Evolutionary conservation across 2,888 invertebrate genomes (phyloP).

Genomic region (Drosophila helvetica): DNA sequence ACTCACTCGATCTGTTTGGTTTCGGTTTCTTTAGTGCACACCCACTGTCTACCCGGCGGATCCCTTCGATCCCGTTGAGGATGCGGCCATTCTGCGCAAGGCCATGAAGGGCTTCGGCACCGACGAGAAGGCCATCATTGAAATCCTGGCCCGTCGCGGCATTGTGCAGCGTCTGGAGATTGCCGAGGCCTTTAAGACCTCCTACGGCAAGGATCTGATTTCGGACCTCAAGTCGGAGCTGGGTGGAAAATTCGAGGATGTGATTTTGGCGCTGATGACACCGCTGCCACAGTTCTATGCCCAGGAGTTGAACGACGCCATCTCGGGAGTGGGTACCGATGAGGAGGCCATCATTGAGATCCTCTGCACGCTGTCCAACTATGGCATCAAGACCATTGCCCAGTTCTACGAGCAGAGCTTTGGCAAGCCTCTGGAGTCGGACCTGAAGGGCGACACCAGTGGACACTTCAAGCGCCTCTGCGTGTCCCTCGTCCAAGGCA

Average conservation of each 20-base stretch:
- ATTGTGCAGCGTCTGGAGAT: conserved; percentile 96
- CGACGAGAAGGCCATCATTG: conserved; percentile 95
- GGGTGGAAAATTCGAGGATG: conserved; percentile 94
- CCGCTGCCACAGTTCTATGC: conserved; percentile 96
- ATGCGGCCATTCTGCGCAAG: conserved; percentile 92
- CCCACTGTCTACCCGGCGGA: conserved; percentile 95
- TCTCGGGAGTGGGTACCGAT: conserved; percentile 93
- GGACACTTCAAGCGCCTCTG: conserved; percentile 97
- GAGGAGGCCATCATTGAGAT: conserved; percentile 96
- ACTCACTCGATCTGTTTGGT: conserved; percentile 14
- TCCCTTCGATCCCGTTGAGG: conserved; percentile 92
- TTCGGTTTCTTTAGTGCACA: conserved; percentile 87
- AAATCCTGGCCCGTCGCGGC: conserved; percentile 93
- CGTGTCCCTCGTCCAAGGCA: conserved; percentile 93
- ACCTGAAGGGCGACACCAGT: conserved; percentile 95
- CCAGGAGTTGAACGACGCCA: conserved; percentile 94
- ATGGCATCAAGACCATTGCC: conserved; percentile 93
- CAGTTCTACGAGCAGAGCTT: conserved; percentile 94
- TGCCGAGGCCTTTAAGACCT: conserved; percentile 94
- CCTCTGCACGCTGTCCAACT: conserved; percentile 95
- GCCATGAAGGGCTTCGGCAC: conserved; percentile 98
- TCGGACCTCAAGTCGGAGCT: conserved; percentile 95
- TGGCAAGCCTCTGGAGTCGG: conserved; percentile 91
- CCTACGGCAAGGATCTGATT: conserved; percentile 94
- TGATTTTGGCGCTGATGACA: conserved; percentile 95